A percentile compares a stretch with the other conserved stretches of the same genome.
Conservation (phyloP, 1,140 invertebrate genomes). For the Riptortus pedestris region DNA sequence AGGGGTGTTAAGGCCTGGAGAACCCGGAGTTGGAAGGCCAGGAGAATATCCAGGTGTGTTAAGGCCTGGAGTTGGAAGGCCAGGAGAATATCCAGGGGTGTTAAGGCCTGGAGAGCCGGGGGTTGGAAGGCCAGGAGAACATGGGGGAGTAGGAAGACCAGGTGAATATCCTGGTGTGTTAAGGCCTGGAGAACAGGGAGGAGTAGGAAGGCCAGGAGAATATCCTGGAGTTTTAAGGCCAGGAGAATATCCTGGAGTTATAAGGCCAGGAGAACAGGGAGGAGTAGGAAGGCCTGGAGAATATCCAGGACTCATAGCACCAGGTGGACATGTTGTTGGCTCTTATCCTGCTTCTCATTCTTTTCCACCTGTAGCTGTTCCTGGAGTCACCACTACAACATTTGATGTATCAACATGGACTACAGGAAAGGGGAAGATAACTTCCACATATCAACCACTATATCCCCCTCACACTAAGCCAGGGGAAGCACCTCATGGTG, state of each 20-base stretch:
- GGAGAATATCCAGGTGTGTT: slow-evolving; percentile 21
- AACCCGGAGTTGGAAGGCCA: slow-evolving; percentile 21
- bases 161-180: slow-evolving; percentile 24
- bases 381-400: background rate
- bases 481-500: background rate
- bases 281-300: slow-evolving; percentile 23
- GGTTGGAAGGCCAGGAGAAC: slow-evolving; percentile 21
- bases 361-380: background rate
- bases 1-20: slow-evolving; percentile 17
- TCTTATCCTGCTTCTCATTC: background rate
- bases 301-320: slow-evolving; percentile 10
- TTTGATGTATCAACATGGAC: background rate
- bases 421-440: background rate
- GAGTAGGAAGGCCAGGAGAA: slow-evolving; percentile 19
- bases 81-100: slow-evolving; percentile 25
- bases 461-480: background rate
- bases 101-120: slow-evolving; percentile 27
- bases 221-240: background rate
- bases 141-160: slow-evolving; percentile 24
- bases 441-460: background rate
- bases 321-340: slow-evolving; percentile 6
- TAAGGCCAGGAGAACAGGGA: slow-evolving; percentile 20
- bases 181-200: slow-evolving; percentile 20
- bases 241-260: slow-evolving; percentile 23
- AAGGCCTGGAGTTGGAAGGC: slow-evolving; percentile 17